Base-by-base conservation (phyloP, 2,113 vertebrate genomes). In the Rhinoptilus africanus region DNA sequence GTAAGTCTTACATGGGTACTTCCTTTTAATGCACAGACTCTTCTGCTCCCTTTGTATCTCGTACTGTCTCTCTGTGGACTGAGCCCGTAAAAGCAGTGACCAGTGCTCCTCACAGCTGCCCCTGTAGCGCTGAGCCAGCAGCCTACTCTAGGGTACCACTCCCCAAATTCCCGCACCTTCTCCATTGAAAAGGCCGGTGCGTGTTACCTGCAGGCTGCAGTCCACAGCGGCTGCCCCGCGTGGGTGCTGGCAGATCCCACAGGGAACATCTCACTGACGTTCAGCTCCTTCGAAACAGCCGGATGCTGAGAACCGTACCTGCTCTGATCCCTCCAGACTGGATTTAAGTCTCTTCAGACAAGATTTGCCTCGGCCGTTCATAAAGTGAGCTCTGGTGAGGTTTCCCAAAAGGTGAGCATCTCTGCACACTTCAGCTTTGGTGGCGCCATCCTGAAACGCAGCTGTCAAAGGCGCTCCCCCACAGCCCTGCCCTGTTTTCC, bases 131-230 rank as follows among this genome's bases (percentile, higher is more conserved):
- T 39, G 78, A 92, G 43, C 74, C 85, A 85, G 82, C 74, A 92
- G 62, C 39, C 50, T 51, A n/a, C 35, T 16, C 39, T 2, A 19
- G 20, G 39, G 83, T 23, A 47, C 14, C 17, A 15, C 7, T 23
- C 59, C 57, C 59, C 28, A 0, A 26, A 47, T 72, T 24, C 30
- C 57, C 20, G 23, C 28, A 19, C 0, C 0, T 37, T 60, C 23
- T 39, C 39, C 35, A 6, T 10, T 3, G 4, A 15, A 23, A 39
- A 56, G 26, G 34, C 45, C 80, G 56, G 53, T 8, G 18, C 3
- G 9, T 1, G 1, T 12, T 14, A 17, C 3, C 39, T 30, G 28
- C 35, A 12, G 27, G 10, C 35, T 51, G 13, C 34, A 26, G 24
- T 6, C 69, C n/a, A 23, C 28, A 63, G 37, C 1, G 4, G 45